phyloP scores from a whole-genome alignment of 2,797 vertebrate species.

The Petrocephalus schoutedeni region DNA sequence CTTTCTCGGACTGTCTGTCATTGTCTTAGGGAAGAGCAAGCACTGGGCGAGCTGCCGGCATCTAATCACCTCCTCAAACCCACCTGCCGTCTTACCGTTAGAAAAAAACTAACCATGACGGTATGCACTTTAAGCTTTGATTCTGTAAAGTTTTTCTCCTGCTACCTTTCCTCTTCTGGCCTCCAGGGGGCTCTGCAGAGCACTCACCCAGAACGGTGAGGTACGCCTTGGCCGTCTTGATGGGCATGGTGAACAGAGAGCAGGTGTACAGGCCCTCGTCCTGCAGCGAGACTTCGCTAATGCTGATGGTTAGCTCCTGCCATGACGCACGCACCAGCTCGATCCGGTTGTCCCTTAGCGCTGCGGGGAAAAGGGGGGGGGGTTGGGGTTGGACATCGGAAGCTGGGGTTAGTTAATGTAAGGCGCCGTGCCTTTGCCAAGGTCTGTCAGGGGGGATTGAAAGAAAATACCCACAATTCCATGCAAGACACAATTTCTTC shows the following conservation, averaged over 20 bases:
- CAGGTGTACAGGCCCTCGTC: slow-evolving; percentile 98
- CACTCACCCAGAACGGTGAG: slow-evolving; percentile 89
- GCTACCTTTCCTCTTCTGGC: neutral
- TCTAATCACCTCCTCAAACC: neutral
- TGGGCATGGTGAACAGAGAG: slow-evolving; percentile 97
- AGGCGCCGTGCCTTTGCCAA: neutral
- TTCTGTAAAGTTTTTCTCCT: neutral
- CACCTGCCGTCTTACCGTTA: neutral
- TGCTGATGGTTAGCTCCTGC: slow-evolving; percentile 93
- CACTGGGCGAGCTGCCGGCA: neutral
- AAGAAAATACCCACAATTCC: neutral
- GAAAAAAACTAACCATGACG: neutral
- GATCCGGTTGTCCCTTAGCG: slow-evolving; percentile 92
- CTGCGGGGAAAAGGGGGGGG: slow-evolving; percentile 54
- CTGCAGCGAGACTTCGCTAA: slow-evolving; percentile 82
- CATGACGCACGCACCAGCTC: slow-evolving; percentile 88
- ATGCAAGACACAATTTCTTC: neutral
- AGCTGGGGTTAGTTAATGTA: slow-evolving; percentile 12
- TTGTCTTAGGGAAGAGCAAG: neutral
- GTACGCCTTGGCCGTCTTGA: slow-evolving; percentile 95
- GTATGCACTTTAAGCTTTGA: neutral
- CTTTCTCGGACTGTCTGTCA: neutral
- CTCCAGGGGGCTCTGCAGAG: neutral
- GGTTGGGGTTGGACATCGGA: slow-evolving; percentile 51
- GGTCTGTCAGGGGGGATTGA: neutral